These are phyloP conservation scores for Gastrophryne carolinensis DNA, from an alignment of 2,797 vertebrate genomes.

Conservation along the genomic window DNA sequence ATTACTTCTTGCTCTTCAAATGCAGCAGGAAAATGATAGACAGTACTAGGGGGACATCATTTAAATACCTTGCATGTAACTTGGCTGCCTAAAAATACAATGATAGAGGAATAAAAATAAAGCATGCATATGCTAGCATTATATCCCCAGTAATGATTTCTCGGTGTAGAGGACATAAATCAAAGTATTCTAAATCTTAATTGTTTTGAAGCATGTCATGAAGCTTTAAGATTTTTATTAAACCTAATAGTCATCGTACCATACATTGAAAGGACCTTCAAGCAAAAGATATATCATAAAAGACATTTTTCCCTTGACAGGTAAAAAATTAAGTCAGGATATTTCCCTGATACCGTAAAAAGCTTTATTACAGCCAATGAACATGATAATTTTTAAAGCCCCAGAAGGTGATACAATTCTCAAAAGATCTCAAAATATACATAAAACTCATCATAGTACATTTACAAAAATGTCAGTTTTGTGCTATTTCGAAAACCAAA, in stretches of 20 bases:
- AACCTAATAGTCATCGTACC: slow-evolving; percentile 41
- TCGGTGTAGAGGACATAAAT: slow-evolving; percentile 37
- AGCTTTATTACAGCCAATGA: background rate
- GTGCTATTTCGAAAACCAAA: too few relatives aligned
- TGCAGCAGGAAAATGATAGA: slow-evolving; percentile 44
- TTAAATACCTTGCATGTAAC: slow-evolving; percentile 42
- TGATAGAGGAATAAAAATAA: slow-evolving; percentile 49
- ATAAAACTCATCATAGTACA: too few relatives aligned
- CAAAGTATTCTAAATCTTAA: slow-evolving; percentile 48
- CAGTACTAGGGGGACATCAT: slow-evolving; percentile 52
- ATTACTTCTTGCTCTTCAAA: slow-evolving; percentile 48
- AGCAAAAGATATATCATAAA: slow-evolving; percentile 44
- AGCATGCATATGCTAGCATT: slow-evolving; percentile 51
- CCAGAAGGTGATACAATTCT: background rate
- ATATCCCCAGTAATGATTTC: slow-evolving; percentile 43
- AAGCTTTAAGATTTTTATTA: slow-evolving; percentile 51
- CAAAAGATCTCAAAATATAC: background rate
- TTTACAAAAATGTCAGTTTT: too few relatives aligned
- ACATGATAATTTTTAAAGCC: background rate
- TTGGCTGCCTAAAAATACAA: slow-evolving; percentile 50
- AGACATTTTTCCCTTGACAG: slow-evolving; percentile 34
- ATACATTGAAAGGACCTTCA: slow-evolving; percentile 51
- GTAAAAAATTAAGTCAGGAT: slow-evolving; percentile 21
- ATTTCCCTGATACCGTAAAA: slow-evolving; percentile 14
- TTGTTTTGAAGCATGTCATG: slow-evolving; percentile 52